Evolutionary conservation across 2,797 vertebrate genomes (phyloP).

Genomic region (Columba guinea): DNA sequence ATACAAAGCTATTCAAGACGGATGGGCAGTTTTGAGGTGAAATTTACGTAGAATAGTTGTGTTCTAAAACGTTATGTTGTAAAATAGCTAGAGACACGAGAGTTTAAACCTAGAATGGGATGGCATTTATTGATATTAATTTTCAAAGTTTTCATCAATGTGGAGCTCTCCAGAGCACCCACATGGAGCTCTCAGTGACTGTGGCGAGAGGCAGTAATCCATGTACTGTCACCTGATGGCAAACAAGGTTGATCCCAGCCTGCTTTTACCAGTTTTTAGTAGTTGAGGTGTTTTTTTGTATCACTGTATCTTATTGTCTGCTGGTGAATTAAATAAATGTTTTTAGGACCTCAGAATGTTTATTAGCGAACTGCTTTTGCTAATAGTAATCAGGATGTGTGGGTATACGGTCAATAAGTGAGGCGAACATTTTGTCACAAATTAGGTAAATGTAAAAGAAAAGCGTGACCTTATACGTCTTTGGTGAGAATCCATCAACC

Average conservation of each 20-base stretch:
- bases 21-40: not conserved
- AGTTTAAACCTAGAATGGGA: not conserved
- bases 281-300: not conserved
- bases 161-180: not conserved
- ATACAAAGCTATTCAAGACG: not conserved
- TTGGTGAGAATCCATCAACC: not conserved
- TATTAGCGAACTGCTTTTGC: not conserved
- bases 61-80: not conserved
- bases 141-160: not conserved
- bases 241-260: not conserved
- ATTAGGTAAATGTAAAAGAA: not conserved
- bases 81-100: not conserved
- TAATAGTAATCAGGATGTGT: not conserved
- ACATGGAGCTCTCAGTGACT: not conserved
- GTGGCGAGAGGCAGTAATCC: not conserved
- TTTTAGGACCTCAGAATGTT: not conserved
- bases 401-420: not conserved
- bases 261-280: not conserved
- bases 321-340: not conserved
- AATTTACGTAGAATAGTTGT: not conserved
- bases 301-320: not conserved
- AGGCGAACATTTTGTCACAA: not conserved
- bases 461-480: rapidly evolving
- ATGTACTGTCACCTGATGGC: not conserved
- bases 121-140: not conserved